Percentiles rank a stretch among this genome's conserved stretches.
These are phyloP conservation scores for Eudorcas thomsonii DNA, from an alignment of 2,113 vertebrate species.

Conservation along the genomic window DNA sequence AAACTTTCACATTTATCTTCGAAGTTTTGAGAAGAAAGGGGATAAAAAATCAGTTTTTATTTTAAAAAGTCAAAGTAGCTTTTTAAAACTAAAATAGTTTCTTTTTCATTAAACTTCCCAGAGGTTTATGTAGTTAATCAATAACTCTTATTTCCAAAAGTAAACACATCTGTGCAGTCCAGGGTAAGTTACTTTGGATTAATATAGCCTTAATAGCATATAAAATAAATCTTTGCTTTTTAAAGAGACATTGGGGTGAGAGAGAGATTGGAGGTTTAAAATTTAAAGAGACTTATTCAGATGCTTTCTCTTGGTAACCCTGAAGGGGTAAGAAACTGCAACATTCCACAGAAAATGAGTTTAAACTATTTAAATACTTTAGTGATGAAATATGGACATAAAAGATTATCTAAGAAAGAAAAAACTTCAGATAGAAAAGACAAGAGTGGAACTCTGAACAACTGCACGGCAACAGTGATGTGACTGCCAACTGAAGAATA, in stretches of 20 bases:
- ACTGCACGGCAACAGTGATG: neutral
- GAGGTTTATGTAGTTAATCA: neutral
- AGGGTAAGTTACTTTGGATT: neutral
- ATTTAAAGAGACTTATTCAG: neutral
- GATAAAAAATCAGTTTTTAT: neutral
- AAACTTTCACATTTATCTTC: neutral
- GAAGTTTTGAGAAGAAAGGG: neutral
- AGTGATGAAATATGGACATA: neutral
- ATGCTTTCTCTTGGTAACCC: neutral
- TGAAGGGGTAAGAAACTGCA: neutral
- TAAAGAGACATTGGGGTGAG: neutral
- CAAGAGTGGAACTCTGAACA: neutral
- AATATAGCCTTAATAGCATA: neutral
- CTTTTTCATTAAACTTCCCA: neutral
- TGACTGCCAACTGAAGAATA: neutral
- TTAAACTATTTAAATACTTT: conserved; percentile 8
- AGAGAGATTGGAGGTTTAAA: neutral
- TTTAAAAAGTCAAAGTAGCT: neutral
- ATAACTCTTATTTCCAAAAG: conserved; percentile 2
- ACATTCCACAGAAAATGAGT: neutral
- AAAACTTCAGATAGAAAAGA: neutral
- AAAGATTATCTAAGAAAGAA: conserved; percentile 1
- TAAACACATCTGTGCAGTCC: neutral
- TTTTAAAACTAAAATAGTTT: neutral
- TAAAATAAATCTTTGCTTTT: neutral